These are phyloP conservation scores for Sphyrna mokarran DNA, from an alignment of 2,113 vertebrate species.

Conservation along the genomic window DNA sequence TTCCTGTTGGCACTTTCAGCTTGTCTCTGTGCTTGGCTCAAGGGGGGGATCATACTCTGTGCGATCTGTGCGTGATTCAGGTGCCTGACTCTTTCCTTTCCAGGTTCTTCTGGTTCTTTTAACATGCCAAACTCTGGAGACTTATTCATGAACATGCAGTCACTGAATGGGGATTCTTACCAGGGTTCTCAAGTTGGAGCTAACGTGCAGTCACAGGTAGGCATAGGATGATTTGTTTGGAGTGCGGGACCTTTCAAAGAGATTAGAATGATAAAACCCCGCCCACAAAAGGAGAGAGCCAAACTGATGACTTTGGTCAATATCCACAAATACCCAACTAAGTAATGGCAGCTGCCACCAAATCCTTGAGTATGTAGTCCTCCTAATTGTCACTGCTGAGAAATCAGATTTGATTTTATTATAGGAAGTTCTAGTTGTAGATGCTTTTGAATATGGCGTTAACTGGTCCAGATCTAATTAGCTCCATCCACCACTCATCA, in stretches of 20 bases:
- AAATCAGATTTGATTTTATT: not conserved
- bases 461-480: not conserved
- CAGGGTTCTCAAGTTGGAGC: slow-evolving; percentile 99
- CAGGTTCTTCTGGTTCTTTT: slow-evolving; percentile 99
- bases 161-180: slow-evolving; percentile 99
- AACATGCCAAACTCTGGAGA: slow-evolving; percentile 99
- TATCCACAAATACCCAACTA: not conserved
- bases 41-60: slow-evolving; percentile 5
- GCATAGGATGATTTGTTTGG: slow-evolving; percentile 41
- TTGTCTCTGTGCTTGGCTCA: slow-evolving; percentile 33
- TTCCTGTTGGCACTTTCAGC: slow-evolving; percentile 25
- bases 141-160: slow-evolving; percentile 99
- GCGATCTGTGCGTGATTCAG: slow-evolving; percentile 34
- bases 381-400: not conserved
- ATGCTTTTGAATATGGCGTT: not conserved
- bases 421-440: not conserved
- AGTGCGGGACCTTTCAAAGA: slow-evolving; percentile 11
- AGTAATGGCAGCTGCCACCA: not conserved
- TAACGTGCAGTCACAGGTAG: slow-evolving; percentile 99
- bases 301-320: not conserved
- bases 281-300: not conserved
- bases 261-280: not conserved
- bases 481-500: not conserved
- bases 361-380: not conserved
- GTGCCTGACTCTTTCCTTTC: slow-evolving; percentile 82